phyloP scores from a whole-genome alignment of 2,888 invertebrate species.

The Sarcophaga rosellei region DNA sequence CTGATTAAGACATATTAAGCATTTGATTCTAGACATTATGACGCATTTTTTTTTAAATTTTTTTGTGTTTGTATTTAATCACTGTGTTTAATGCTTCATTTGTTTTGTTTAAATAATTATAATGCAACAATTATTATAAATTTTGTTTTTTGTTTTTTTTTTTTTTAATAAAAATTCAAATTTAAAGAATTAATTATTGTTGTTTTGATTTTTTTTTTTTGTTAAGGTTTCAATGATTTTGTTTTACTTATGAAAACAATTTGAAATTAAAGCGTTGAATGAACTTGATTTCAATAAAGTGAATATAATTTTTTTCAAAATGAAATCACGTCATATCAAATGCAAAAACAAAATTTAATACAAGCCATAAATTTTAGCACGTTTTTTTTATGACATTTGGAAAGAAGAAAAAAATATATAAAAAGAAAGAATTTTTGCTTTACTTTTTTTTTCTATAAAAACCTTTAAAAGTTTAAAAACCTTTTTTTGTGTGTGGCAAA shows the following conservation, averaged over 20 bases:
- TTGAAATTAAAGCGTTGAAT: constrained; percentile 35
- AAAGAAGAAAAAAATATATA: neutral
- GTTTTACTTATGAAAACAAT: neutral
- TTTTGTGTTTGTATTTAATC: no score
- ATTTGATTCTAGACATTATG: no score
- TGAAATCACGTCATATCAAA: constrained; percentile 29
- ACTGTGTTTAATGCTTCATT: no score
- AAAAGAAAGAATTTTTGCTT: constrained; percentile 23
- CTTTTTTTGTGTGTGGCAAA: neutral
- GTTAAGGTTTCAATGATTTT: neutral
- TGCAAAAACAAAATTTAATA: neutral
- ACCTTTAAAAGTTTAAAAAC: constrained; percentile 60
- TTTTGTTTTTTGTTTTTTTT: no score
- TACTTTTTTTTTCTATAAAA: constrained; percentile 12
- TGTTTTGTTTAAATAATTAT: no score
- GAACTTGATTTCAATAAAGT: constrained; percentile 43
- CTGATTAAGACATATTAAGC: no score
- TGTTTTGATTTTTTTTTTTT: neutral
- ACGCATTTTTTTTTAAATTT: no score
- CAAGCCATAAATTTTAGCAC: constrained; percentile 43
- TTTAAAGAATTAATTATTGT: neutral
- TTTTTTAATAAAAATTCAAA: neutral
- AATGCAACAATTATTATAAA: no score
- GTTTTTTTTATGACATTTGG: constrained; percentile 41
- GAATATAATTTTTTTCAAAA: constrained; percentile 23